A percentile compares a stretch with the other conserved stretches of the same genome.
Conservation (phyloP, 1,140 invertebrate species). For the Dendrolimus kikuchii region DNA sequence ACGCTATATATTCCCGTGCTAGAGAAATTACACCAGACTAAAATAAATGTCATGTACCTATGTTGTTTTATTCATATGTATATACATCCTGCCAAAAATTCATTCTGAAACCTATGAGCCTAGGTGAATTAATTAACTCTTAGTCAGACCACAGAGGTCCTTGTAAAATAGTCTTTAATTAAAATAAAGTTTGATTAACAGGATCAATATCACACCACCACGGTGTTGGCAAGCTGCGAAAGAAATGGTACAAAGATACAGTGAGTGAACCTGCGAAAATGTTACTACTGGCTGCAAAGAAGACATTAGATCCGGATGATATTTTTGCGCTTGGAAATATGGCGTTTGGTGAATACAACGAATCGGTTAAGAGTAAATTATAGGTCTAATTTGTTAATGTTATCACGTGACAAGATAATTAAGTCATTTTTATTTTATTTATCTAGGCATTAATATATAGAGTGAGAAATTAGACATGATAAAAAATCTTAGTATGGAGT, state of each 20-base stretch:
- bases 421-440: too few relatives aligned
- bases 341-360: conserved; percentile 31
- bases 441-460: too few relatives aligned
- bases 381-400: conserved; percentile 16
- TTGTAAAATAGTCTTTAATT: neutral
- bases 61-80: too few relatives aligned
- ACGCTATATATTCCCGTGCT: too few relatives aligned
- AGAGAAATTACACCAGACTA: too few relatives aligned
- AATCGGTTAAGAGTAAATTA: conserved; percentile 45
- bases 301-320: conserved; percentile 92
- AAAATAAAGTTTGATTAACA: conserved; percentile 43
- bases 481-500: too few relatives aligned
- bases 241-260: conserved; percentile 84
- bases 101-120: too few relatives aligned
- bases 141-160: too few relatives aligned
- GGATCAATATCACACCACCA: conserved; percentile 98
- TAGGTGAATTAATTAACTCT: too few relatives aligned
- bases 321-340: conserved; percentile 94
- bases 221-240: conserved; percentile 94
- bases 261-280: conserved; percentile 84
- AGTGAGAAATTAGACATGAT: too few relatives aligned
- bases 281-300: conserved; percentile 87
- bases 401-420: neutral
- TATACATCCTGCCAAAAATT: too few relatives aligned
- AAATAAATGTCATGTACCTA: too few relatives aligned